Conservation (phyloP, 2,113 vertebrate species). For the Bos indicus region DNA sequence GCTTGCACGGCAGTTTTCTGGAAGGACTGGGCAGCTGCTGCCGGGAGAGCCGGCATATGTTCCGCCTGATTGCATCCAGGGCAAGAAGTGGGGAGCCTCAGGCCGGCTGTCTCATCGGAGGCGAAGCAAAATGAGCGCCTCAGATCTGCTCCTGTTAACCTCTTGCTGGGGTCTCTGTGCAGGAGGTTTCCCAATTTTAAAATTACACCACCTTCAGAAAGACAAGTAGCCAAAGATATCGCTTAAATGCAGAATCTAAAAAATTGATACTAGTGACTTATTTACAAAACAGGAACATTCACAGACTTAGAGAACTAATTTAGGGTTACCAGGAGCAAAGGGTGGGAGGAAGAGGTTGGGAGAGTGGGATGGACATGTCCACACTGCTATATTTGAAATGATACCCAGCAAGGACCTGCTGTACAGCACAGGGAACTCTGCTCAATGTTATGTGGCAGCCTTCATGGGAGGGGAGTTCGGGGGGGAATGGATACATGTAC, state of each 20-base stretch:
- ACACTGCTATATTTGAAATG: not conserved
- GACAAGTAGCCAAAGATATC: not conserved
- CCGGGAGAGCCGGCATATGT: constrained; percentile 43
- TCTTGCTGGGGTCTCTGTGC: constrained; percentile 40
- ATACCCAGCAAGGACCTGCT: not conserved
- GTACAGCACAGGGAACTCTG: not conserved
- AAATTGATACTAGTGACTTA: not conserved
- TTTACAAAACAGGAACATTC: not conserved
- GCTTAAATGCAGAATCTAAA: not conserved
- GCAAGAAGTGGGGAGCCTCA: constrained; percentile 62
- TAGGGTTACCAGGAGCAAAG: not conserved
- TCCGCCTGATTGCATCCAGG: constrained; percentile 70
- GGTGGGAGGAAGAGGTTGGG: not conserved
- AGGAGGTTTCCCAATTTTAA: not conserved
- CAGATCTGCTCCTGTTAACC: constrained; percentile 45
- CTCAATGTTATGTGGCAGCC: accelerated
- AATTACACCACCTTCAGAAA: not conserved
- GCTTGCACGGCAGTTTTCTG: constrained; percentile 66
- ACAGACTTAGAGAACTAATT: not conserved
- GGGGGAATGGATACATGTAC: not conserved
- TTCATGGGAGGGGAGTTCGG: accelerated
- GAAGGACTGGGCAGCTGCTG: constrained; percentile 66
- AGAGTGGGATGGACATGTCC: not conserved
- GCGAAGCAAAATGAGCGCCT: constrained; percentile 61
- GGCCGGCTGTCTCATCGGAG: constrained; percentile 61